These are phyloP conservation scores for Pangasius larnaudii DNA, from an alignment of 2,797 vertebrate genomes.

Conservation along the genomic window DNA sequence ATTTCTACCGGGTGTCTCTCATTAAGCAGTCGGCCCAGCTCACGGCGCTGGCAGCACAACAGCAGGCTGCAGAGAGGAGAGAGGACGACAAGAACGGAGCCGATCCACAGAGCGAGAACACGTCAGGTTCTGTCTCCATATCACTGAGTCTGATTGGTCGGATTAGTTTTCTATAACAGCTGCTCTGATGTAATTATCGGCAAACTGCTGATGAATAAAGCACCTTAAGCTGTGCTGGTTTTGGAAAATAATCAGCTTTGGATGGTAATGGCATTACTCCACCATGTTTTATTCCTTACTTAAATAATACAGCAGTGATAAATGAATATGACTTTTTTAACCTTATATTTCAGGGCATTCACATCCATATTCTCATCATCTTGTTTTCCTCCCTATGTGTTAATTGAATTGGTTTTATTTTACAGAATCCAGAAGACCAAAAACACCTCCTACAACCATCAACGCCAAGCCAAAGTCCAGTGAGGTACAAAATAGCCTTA, in stretches of 20 bases:
- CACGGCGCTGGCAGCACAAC: conserved; percentile 85
- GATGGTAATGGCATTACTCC: not conserved
- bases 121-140: conserved; percentile 70
- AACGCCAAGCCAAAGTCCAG: conserved; percentile 67
- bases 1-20: conserved; percentile 92
- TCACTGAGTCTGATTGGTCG: not conserved
- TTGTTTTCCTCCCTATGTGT: not conserved
- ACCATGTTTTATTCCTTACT: not conserved
- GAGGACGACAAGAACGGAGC: conserved; percentile 61
- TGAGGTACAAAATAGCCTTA: conserved; percentile 59
- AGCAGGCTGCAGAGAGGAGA: conserved; percentile 78
- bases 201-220: not conserved
- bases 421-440: conserved; percentile 77
- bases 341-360: not conserved
- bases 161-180: not conserved
- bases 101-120: conserved; percentile 64
- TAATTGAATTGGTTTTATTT: not conserved
- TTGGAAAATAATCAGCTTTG: not conserved
- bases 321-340: too few relatives aligned
- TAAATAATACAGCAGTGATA: not conserved
- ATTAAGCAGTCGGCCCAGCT: conserved; percentile 94
- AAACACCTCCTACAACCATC: conserved; percentile 79
- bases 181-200: not conserved
- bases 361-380: not conserved
- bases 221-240: not conserved